phyloP scores from a whole-genome alignment of 1,140 invertebrate species.

The Dolichoris vasculosae region DNA sequence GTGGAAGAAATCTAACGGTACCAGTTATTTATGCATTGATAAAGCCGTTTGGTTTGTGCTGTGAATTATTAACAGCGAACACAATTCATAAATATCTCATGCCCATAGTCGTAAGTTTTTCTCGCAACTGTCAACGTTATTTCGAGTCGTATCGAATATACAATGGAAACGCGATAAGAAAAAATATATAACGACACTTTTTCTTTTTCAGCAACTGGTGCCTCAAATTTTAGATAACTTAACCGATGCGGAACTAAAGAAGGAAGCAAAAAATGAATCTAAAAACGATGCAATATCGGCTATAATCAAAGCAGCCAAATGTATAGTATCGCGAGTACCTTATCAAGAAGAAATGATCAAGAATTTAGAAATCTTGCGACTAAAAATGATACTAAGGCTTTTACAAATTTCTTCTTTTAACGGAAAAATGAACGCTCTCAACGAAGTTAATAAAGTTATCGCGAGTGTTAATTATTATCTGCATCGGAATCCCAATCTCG shows the following conservation, averaged over 20 bases:
- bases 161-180: conserved; percentile 37
- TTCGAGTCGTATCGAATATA: background rate
- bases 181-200: background rate
- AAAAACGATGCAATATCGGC: conserved; percentile 94
- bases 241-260: conserved; percentile 97
- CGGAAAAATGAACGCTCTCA: conserved; percentile 99
- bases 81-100: conserved; percentile 95
- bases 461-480: conserved; percentile 92
- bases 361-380: conserved; percentile 94
- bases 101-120: conserved; percentile 88
- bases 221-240: conserved; percentile 93
- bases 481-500: conserved; percentile 78
- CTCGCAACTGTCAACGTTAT: no score
- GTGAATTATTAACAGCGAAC: conserved; percentile 91
- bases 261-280: conserved; percentile 96
- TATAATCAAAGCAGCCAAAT: conserved; percentile 92
- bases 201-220: conserved; percentile 85
- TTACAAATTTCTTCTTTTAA: conserved; percentile 98
- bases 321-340: conserved; percentile 85
- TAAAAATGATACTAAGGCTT: conserved; percentile 96
- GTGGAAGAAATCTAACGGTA: conserved; percentile 82
- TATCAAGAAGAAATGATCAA: conserved; percentile 89
- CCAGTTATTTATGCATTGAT: conserved; percentile 89
- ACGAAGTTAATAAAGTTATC: conserved; percentile 99
- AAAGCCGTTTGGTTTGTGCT: conserved; percentile 93